Conservation (phyloP, 2,113 vertebrate species). For the Sorex araneus region DNA sequence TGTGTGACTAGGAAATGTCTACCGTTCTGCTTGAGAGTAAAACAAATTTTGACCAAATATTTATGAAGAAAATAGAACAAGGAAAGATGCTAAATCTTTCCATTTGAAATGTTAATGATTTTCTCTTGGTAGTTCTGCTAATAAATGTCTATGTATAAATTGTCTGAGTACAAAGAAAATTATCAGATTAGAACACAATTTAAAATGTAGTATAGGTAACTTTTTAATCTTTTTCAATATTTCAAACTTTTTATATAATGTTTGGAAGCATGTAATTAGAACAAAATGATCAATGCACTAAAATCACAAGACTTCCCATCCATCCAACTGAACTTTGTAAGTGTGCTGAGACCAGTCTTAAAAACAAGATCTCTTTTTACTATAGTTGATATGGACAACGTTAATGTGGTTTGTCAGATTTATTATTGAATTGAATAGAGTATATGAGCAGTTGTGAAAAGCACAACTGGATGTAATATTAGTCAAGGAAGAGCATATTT, state of each 20-base stretch:
- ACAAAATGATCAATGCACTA: constrained; percentile 24
- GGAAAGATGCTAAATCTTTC: not conserved
- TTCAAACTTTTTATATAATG: too few species aligned
- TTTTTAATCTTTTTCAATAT: too few species aligned
- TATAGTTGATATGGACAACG: not conserved
- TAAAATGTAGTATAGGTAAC: too few species aligned
- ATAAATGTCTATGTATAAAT: not conserved
- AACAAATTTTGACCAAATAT: not conserved
- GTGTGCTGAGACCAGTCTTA: not conserved
- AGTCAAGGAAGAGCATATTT: not conserved
- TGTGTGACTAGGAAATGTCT: not conserved
- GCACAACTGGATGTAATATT: not conserved
- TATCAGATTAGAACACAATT: not conserved
- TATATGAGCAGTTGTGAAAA: not conserved
- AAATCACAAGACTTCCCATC: not conserved
- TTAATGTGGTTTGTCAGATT: constrained; percentile 1
- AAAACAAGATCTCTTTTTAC: constrained; percentile 31
- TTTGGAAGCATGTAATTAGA: too few species aligned
- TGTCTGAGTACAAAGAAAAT: not conserved
- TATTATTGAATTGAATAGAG: not conserved
- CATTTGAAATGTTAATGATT: not conserved
- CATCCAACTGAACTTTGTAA: not conserved
- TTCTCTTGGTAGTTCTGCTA: not conserved
- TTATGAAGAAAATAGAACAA: not conserved
- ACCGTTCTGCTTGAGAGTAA: not conserved